phyloP scores from a whole-genome alignment of 2,888 invertebrate species.

The Cetonia aurata region DNA sequence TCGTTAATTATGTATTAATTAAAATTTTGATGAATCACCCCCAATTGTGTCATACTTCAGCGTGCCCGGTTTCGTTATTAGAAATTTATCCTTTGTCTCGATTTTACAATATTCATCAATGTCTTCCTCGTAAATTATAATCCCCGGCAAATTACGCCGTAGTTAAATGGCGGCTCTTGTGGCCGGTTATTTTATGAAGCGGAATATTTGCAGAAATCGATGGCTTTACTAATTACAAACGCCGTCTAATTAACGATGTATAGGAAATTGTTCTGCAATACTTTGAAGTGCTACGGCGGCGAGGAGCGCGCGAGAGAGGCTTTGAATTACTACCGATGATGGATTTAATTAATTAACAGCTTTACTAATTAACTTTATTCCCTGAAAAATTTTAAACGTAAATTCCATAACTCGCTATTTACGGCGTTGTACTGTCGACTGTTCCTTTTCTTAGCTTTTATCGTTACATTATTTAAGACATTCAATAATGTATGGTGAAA shows the following conservation, averaged over 20 bases:
- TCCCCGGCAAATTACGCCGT: constrained; percentile 57
- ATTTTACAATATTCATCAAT: constrained; percentile 59
- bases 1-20: constrained; percentile 65
- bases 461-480: too few species aligned
- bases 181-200: constrained; percentile 61
- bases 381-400: constrained; percentile 49
- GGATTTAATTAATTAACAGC: constrained; percentile 67
- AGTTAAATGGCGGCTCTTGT: constrained; percentile 56
- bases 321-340: constrained; percentile 63
- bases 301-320: constrained; percentile 49
- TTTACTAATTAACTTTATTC: constrained; percentile 64
- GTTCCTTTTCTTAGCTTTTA: constrained; percentile 2
- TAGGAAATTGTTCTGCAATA: constrained; percentile 67
- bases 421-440: constrained; percentile 25
- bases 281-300: constrained; percentile 61
- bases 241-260: constrained; percentile 67
- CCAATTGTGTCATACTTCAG: constrained; percentile 61
- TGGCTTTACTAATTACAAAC: constrained; percentile 65
- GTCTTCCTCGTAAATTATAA: constrained; percentile 58
- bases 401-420: constrained; percentile 46
- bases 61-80: constrained; percentile 58
- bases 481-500: too few species aligned
- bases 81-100: constrained; percentile 63
- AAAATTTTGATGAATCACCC: constrained; percentile 65
- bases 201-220: constrained; percentile 64